Base-by-base conservation (phyloP, 2,797 vertebrate species). In the Harpagifer antarcticus region DNA sequence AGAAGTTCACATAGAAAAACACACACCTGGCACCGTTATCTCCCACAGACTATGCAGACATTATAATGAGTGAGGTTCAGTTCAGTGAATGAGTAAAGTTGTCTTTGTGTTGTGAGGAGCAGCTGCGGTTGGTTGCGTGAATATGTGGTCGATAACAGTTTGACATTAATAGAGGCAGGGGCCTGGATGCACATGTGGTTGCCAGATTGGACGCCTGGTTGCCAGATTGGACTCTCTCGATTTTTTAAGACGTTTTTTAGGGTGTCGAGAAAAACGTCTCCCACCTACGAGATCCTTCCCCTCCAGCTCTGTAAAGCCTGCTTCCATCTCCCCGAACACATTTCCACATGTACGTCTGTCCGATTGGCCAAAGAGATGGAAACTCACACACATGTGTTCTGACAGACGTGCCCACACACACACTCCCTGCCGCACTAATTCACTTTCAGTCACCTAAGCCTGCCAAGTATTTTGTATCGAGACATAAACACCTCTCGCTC, bases 401-500 rank as follows among this genome's bases (percentile, higher is more conserved):
- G 77, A 91, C 69, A 78, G 78, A 89, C 76, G 11, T 75, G 69
- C 74, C 76, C 86, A 85, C 89, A 88, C 85, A 76, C 82, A 83
- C 78, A 19, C 58, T 43, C 63, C 50, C 74, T 58, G 63, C 55
- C 55, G 69, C 81, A 87, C 83, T 81, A 84, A 90, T 91, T 88
- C 86, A 83, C 79, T 79, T 86, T 76, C 67, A 85, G 85, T 85
- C 87, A 87, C 81, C 68, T 76, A n/a, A 61, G 78, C 72, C 68
- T 82, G 88, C 84, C 86, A 89, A 91, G 83, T 73, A 82, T 87
- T 90, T 83, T 76, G 79, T 81, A 87, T 81, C 6, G 17, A 84
- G 85, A 88, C 87, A 89, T 88, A 90, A 90, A 91, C 87, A 87
- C 81, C 83, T 87, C 69, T 71, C 60, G 54, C 64, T 44, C 68